A percentile compares a stretch with the other conserved stretches of the same genome.
phyloP scores from a whole-genome alignment of 2,888 invertebrate species.

The Esperia sulphurella region DNA sequence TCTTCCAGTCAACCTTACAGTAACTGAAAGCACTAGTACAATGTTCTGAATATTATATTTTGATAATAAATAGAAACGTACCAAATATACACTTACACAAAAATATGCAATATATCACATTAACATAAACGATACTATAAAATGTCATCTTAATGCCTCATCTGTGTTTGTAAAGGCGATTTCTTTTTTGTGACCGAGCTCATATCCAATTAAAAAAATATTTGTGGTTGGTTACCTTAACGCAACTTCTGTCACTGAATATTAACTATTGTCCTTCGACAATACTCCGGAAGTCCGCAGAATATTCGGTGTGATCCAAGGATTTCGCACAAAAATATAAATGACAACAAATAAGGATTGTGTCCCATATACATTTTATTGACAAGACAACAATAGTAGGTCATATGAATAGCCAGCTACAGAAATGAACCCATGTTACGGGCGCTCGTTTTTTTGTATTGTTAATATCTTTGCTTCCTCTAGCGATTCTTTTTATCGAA shows the following conservation, averaged over 20 bases:
- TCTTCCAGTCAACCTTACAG: no score
- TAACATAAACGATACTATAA: no score
- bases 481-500: slow-evolving; percentile 19
- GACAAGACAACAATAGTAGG: slow-evolving; percentile 36
- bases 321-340: slow-evolving; percentile 53
- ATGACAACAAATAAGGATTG: slow-evolving; percentile 67
- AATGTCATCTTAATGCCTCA: no score
- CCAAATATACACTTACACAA: no score
- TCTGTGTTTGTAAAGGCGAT: no score
- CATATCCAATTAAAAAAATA: slow-evolving; percentile 12
- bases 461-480: slow-evolving; percentile 37
- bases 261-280: slow-evolving; percentile 35
- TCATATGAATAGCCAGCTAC: slow-evolving; percentile 31
- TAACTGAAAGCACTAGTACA: no score
- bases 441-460: slow-evolving; percentile 30
- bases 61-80: no score
- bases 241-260: slow-evolving; percentile 35
- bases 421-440: slow-evolving; percentile 32
- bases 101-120: no score
- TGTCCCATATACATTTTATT: slow-evolving; percentile 43
- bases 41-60: no score
- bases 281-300: slow-evolving; percentile 59
- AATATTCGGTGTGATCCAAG: slow-evolving; percentile 40
- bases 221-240: slow-evolving; percentile 51
- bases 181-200: slow-evolving; percentile 6